A percentile compares a stretch with the other conserved stretches of the same genome.
Evolutionary conservation across 2,888 invertebrate species (phyloP).

Genomic region (Erebia ligea): DNA sequence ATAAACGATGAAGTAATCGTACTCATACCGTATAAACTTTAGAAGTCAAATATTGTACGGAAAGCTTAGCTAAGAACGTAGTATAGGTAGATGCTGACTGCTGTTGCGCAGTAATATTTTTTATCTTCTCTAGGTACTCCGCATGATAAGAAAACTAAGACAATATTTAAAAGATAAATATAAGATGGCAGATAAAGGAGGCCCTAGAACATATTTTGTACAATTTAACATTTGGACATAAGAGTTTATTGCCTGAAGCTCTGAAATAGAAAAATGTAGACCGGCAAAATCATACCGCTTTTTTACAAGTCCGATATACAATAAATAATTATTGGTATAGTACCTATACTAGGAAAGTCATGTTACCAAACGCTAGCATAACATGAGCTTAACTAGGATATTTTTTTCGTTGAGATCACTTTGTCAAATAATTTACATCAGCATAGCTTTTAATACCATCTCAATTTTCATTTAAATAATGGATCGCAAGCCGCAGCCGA

Average conservation of each 20-base stretch:
- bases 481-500: conserved; percentile 36
- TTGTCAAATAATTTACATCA: conserved; percentile 3
- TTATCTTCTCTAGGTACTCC: conserved; percentile 26
- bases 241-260: background rate
- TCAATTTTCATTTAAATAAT: conserved; percentile 38
- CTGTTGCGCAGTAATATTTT: background rate
- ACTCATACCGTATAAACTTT: background rate
- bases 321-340: no score
- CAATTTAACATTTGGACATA: background rate
- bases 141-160: conserved; percentile 22
- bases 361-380: no score
- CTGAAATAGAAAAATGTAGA: no score
- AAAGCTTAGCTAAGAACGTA: conserved; percentile 12
- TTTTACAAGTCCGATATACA: no score
- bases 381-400: background rate
- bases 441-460: conserved; percentile 5
- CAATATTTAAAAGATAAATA: conserved; percentile 25
- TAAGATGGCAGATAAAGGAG: conserved; percentile 25
- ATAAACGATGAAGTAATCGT: conserved; percentile 1
- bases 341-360: no score
- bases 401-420: background rate
- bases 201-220: conserved; percentile 17
- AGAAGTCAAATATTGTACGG: conserved; percentile 13
- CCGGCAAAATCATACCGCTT: no score
- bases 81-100: no score